Evolutionary conservation across 1,140 invertebrate genomes (phyloP), one percentile per base, ranked within the genome.

Genomic region (Choristoneura fumiferana): DNA sequence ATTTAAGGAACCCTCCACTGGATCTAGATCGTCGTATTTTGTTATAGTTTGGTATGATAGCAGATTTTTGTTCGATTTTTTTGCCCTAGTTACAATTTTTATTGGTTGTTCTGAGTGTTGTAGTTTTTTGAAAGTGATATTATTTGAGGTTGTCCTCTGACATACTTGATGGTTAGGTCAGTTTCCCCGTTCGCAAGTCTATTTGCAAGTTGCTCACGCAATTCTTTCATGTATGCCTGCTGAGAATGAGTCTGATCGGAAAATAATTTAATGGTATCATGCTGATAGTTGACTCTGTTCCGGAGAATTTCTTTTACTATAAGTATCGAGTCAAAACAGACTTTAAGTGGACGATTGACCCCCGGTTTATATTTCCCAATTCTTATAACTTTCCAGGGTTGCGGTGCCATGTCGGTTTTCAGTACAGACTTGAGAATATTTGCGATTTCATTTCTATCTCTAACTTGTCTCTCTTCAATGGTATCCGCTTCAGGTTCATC

Each of bases 191-290:
- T 29, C 6, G 2, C 14, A 1, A 8, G 52, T 10, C 70, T 60
- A n/a, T 53, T 52, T n/a, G 54, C 8, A 10, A 73, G 43, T 54
- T 73, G 61, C 38, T 39, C 10, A 14, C 59, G 60, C 13, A 64
- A 18, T 4, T 60, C 62, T 34, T 40, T 40, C 43, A 67, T 62
- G 37, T 57, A n/a, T 56, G 49, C 13, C 54, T 22, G 45, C 38
- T 62, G 60, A 6, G 18, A 10, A 4, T 35, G 54, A 0, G 60
- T 62, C 22, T 62, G 40, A 22, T 57, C 60, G 5, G 60, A 55
- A n/a, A 29, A 55, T n/a, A 60, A 22, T 17, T 60, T 60, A 8
- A 60, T 38, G 10, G 9, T 13, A 1, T 58, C 9, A n/a, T 12
- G n/a, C 17, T 17, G 18, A 15, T 29, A 57, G 0, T 33, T 40